Conservation (phyloP, 2,888 invertebrate species). For the Netelia inedita region DNA sequence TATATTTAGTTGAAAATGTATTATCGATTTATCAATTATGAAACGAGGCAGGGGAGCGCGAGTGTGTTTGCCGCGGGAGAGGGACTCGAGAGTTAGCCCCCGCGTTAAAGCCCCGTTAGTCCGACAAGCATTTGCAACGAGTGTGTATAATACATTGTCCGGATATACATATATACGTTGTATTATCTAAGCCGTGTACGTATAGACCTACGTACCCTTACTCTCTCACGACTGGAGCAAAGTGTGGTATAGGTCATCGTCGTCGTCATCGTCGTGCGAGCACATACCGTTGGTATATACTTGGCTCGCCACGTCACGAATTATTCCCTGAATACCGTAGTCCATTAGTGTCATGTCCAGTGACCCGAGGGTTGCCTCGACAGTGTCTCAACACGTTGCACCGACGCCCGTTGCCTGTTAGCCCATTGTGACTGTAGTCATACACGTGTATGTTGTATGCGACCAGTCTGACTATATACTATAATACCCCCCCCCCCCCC, state of each 20-base stretch:
- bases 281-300: slow-evolving; percentile 44
- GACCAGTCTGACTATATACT: neutral
- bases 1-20: too few species aligned
- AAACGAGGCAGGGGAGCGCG: neutral
- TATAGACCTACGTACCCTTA: slow-evolving; percentile 29
- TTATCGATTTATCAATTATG: slow-evolving; percentile 9
- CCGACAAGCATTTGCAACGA: slow-evolving; percentile 51
- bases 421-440: slow-evolving; percentile 39
- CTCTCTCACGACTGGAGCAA: slow-evolving; percentile 37
- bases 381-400: slow-evolving; percentile 70
- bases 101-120: slow-evolving; percentile 54
- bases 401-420: slow-evolving; percentile 28
- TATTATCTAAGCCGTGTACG: slow-evolving; percentile 13
- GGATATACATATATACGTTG: slow-evolving; percentile 4
- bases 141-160: slow-evolving; percentile 13
- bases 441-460: slow-evolving; percentile 33
- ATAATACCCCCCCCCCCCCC: neutral
- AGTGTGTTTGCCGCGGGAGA: slow-evolving; percentile 24
- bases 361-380: slow-evolving; percentile 66
- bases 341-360: slow-evolving; percentile 73
- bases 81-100: slow-evolving; percentile 25
- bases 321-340: slow-evolving; percentile 72
- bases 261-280: slow-evolving; percentile 59
- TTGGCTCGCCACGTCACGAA: slow-evolving; percentile 70
- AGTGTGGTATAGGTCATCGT: slow-evolving; percentile 64